Evolutionary conservation across 2,113 vertebrate species (phyloP).

Genomic region (Tachysurus vachellii): DNA sequence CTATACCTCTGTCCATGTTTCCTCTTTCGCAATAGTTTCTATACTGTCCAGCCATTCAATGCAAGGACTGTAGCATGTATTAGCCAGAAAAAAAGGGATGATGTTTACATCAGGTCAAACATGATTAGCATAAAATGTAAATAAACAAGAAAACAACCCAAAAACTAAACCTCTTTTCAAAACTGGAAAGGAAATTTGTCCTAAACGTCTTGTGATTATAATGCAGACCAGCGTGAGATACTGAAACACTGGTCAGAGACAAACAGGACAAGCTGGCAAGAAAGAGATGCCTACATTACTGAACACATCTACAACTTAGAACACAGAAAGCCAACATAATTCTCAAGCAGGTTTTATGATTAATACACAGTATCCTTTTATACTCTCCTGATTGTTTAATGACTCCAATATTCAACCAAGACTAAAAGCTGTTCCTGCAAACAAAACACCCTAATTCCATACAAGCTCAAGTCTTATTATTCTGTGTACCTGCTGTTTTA

Average conservation of each 20-base stretch:
- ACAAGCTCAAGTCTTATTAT: neutral
- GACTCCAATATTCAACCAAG: neutral
- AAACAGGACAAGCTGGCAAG: neutral
- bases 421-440: neutral
- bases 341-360: neutral
- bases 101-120: neutral
- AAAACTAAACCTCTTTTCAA: no score
- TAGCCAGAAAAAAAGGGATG: neutral
- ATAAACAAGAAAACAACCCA: neutral
- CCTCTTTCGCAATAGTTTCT: no score
- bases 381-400: neutral
- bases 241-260: neutral
- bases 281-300: neutral
- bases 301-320: neutral
- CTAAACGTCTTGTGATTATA: neutral
- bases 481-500: neutral
- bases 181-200: neutral
- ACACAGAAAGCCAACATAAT: neutral
- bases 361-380: neutral
- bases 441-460: neutral
- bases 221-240: neutral
- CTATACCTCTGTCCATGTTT: neutral
- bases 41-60: neutral
- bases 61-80: neutral
- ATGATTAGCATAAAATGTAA: neutral